These are phyloP conservation scores for Adrianichthys oophorus DNA, from an alignment of 2,797 vertebrate genomes.

Conservation along the genomic window DNA sequence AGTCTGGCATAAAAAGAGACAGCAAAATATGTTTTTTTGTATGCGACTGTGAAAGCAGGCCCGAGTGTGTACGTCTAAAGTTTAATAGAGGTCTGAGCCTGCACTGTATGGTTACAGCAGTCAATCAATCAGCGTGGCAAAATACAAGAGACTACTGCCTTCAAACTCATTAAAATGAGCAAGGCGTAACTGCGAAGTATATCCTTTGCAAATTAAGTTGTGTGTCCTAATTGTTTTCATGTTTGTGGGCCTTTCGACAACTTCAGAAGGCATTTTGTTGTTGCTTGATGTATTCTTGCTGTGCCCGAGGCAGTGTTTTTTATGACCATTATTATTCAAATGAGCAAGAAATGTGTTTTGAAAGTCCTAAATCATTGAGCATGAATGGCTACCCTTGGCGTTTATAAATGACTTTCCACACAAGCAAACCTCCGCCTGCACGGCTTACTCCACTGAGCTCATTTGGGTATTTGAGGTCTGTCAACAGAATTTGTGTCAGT, in stretches of 20 bases:
- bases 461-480: slow-evolving; percentile 71
- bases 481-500: slow-evolving; percentile 66
- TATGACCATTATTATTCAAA: slow-evolving; percentile 86
- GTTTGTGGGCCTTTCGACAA: slow-evolving; percentile 74
- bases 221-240: slow-evolving; percentile 79
- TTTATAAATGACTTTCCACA: slow-evolving; percentile 83
- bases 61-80: slow-evolving; percentile 39
- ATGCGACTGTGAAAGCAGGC: slow-evolving; percentile 34
- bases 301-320: slow-evolving; percentile 76
- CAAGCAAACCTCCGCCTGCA: slow-evolving; percentile 71
- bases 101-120: slow-evolving; percentile 55
- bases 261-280: slow-evolving; percentile 78
- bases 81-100: slow-evolving; percentile 64
- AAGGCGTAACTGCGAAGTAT: slow-evolving; percentile 66
- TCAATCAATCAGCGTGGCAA: slow-evolving; percentile 73
- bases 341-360: slow-evolving; percentile 82
- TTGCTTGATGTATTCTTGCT: slow-evolving; percentile 78
- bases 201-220: slow-evolving; percentile 76
- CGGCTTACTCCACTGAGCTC: slow-evolving; percentile 74
- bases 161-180: slow-evolving; percentile 79
- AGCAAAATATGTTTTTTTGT: slow-evolving; percentile 36
- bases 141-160: slow-evolving; percentile 65
- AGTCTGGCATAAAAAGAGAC: slow-evolving; percentile 47
- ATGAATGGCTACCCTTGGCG: slow-evolving; percentile 80
- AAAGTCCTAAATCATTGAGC: slow-evolving; percentile 84